Conservation (phyloP, 2,113 vertebrate species). For the Taurulus bubalis region DNA sequence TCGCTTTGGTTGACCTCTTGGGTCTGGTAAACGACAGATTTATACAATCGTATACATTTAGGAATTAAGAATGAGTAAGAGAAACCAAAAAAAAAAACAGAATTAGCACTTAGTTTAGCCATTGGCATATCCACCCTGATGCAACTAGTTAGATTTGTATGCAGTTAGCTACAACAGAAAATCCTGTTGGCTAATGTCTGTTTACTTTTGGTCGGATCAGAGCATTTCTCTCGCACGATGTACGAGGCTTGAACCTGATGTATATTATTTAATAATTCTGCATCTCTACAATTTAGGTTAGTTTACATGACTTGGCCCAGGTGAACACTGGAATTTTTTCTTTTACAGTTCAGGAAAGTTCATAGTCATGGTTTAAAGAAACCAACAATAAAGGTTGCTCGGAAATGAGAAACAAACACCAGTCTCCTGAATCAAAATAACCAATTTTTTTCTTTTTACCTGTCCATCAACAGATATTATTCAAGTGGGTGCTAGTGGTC, state of each 20-base stretch:
- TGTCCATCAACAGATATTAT: no score
- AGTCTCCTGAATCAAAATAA: not conserved
- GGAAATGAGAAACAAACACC: not conserved
- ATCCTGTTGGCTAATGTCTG: no score
- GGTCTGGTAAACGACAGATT: not conserved
- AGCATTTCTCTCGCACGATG: no score
- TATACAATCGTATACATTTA: not conserved
- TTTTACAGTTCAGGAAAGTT: not conserved
- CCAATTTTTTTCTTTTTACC: no score
- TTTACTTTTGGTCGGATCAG: no score
- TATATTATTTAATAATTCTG: not conserved
- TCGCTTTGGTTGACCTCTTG: slow-evolving; percentile 18
- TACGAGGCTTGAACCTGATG: not conserved
- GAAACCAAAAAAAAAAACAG: not conserved
- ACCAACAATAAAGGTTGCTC: not conserved
- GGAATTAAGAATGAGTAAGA: not conserved
- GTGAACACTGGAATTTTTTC: not conserved
- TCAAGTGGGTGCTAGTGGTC: no score
- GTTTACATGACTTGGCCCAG: not conserved
- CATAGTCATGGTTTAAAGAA: not conserved
- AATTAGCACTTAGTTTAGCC: not conserved
- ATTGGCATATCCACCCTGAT: not conserved
- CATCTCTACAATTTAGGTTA: not conserved
- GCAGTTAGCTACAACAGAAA: no score
- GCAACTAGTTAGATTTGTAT: not conserved